phyloP scores from a whole-genome alignment of 2,113 vertebrate species.

The Pholis gunnellus region DNA sequence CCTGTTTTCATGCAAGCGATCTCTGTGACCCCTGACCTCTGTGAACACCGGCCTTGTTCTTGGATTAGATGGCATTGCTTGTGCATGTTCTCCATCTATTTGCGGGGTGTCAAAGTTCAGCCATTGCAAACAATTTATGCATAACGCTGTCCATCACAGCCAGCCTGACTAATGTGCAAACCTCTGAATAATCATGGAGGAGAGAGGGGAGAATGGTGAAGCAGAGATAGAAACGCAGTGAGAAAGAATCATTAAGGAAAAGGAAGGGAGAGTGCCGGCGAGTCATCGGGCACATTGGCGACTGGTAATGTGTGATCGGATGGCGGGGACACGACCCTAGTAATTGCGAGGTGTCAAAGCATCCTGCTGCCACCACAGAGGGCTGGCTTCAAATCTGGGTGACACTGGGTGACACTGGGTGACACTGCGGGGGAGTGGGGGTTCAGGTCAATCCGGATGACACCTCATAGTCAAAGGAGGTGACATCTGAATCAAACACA shows the following conservation, averaged over 20 bases:
- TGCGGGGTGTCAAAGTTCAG: conserved; percentile 69
- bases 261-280: conserved; percentile 47
- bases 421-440: conserved; percentile 32
- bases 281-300: conserved; percentile 52
- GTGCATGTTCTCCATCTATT: conserved; percentile 71
- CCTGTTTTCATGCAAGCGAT: conserved; percentile 49
- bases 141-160: conserved; percentile 66
- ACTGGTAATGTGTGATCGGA: conserved; percentile 75
- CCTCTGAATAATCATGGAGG: conserved; percentile 65
- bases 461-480: conserved; percentile 56
- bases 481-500: conserved; percentile 60
- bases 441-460: conserved; percentile 64
- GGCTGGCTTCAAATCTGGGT: conserved; percentile 56
- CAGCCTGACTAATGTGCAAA: conserved; percentile 62
- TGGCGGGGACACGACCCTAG: conserved; percentile 71
- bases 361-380: conserved; percentile 75
- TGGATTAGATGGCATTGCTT: conserved; percentile 45
- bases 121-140: conserved; percentile 67
- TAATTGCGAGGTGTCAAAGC: conserved; percentile 75
- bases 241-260: conserved; percentile 40
- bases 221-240: conserved; percentile 21
- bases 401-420: conserved; percentile 55
- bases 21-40: conserved; percentile 60
- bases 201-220: conserved; percentile 19
- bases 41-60: conserved; percentile 41